These are phyloP conservation scores for Rhopalosiphum nymphaeae DNA, from an alignment of 2,888 invertebrate genomes.

Conservation along the genomic window DNA sequence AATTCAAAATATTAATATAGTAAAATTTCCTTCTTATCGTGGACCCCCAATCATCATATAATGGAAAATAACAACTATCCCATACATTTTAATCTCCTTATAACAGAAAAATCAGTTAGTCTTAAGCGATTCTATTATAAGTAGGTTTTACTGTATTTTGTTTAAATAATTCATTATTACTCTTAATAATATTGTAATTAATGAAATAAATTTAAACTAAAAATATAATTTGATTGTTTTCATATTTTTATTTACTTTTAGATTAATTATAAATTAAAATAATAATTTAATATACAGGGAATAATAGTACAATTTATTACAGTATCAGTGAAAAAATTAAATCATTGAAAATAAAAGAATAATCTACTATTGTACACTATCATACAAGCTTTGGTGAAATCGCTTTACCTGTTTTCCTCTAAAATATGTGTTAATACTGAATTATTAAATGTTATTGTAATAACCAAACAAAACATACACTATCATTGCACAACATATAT, in stretches of 20 bases:
- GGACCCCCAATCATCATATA: no score
- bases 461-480: constrained; percentile 76
- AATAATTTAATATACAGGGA: neutral
- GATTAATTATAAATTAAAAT: neutral
- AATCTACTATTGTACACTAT: neutral
- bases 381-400: neutral
- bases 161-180: no score
- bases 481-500: constrained; percentile 97
- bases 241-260: no score
- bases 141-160: no score
- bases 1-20: neutral
- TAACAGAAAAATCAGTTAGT: no score
- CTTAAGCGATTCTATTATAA: no score
- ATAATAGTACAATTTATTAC: neutral
- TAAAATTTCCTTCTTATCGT: no score
- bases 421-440: neutral
- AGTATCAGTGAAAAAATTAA: neutral
- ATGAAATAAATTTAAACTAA: no score
- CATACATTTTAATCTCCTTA: no score
- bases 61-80: no score
- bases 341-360: neutral
- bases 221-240: no score
- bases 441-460: neutral
- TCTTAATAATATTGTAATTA: no score
- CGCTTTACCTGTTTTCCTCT: neutral